Percentiles rank a stretch among this genome's conserved stretches.
Conservation (phyloP, 2,797 vertebrate genomes). For the Pterois miles region DNA sequence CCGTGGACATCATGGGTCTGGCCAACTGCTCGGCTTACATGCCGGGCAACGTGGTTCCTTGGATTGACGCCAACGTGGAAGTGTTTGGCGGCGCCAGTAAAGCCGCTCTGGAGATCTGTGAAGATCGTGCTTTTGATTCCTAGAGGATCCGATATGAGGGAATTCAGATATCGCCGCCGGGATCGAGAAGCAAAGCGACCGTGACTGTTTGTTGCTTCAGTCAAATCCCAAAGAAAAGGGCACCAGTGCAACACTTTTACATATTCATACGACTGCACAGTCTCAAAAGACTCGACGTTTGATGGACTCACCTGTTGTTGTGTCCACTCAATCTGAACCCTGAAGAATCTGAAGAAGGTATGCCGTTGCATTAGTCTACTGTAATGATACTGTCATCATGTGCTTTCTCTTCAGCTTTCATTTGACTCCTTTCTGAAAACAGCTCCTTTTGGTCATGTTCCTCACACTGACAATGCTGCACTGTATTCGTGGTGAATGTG, state of each 20-base stretch:
- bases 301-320: slow-evolving; percentile 34
- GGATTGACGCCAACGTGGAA: slow-evolving; percentile 95
- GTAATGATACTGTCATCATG: slow-evolving; percentile 51
- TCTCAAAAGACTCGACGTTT: slow-evolving; percentile 37
- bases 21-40: slow-evolving; percentile 98
- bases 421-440: slow-evolving; percentile 62
- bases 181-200: slow-evolving; percentile 45
- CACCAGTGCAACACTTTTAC: slow-evolving; percentile 51
- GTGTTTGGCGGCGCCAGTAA: slow-evolving; percentile 95
- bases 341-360: slow-evolving; percentile 51
- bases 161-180: not conserved
- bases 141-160: slow-evolving; percentile 77
- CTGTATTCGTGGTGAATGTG: slow-evolving; percentile 60
- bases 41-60: slow-evolving; percentile 96
- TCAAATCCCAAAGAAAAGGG: slow-evolving; percentile 48
- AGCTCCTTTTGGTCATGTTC: slow-evolving; percentile 45
- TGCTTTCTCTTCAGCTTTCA: slow-evolving; percentile 60
- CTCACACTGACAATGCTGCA: slow-evolving; percentile 57
- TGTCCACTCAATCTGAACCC: slow-evolving; percentile 32
- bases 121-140: slow-evolving; percentile 94
- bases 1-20: slow-evolving; percentile 92
- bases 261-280: slow-evolving; percentile 32
- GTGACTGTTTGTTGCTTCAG: slow-evolving; percentile 58
- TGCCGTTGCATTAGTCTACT: slow-evolving; percentile 52
- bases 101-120: slow-evolving; percentile 93